phyloP scores from a whole-genome alignment of 1,140 invertebrate genomes.

The Mizuhopecten yessoensis region DNA sequence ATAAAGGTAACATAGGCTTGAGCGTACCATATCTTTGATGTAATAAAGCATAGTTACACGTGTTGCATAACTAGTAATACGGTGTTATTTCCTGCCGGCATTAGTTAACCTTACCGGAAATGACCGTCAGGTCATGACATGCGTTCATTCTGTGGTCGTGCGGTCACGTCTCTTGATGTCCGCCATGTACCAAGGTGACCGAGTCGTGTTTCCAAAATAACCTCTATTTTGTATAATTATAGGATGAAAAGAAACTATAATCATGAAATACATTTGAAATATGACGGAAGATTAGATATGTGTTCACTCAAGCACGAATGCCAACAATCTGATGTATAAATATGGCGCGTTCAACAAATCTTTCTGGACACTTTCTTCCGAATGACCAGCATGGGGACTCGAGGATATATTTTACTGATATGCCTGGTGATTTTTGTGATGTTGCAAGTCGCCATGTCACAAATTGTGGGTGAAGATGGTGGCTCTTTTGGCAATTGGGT shows the following conservation, averaged over 20 bases:
- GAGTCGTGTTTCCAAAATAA: not conserved
- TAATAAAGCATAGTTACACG: not conserved
- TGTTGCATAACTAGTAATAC: not conserved
- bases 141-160: not conserved
- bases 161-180: not conserved
- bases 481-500: not conserved
- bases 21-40: conserved; percentile 9
- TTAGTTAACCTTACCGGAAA: not conserved
- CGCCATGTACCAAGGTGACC: not conserved
- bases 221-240: not conserved
- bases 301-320: not conserved
- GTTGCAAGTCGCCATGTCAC: not conserved
- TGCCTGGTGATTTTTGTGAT: not conserved
- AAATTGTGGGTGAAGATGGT: not conserved
- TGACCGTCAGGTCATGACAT: not conserved
- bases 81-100: not conserved
- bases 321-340: not conserved
- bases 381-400: not conserved
- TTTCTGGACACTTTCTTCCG: not conserved
- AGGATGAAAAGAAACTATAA: not conserved
- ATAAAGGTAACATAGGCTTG: too few relatives aligned
- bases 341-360: not conserved
- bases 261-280: not conserved
- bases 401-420: not conserved
- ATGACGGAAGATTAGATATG: not conserved